Conservation (phyloP, 1,140 invertebrate genomes). For the Drosophila rufa region DNA sequence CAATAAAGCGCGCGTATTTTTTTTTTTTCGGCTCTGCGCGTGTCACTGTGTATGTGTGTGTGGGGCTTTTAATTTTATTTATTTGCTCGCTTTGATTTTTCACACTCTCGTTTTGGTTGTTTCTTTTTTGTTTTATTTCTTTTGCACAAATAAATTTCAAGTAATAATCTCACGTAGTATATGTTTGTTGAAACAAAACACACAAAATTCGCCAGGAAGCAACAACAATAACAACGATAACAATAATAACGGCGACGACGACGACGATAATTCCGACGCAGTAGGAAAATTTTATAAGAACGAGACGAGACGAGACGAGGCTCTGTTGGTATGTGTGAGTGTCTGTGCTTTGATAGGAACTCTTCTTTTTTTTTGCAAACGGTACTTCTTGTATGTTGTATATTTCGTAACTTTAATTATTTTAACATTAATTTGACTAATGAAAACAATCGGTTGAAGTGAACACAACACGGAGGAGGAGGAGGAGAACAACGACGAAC, state of each 20-base stretch:
- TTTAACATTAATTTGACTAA: constrained; percentile 54
- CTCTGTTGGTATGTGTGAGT: constrained; percentile 31
- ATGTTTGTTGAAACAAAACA: constrained; percentile 24
- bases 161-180: constrained; percentile 27
- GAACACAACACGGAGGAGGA: constrained; percentile 53
- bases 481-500: constrained; percentile 17
- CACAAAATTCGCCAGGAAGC: constrained; percentile 12
- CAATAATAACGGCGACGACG: constrained; percentile 9
- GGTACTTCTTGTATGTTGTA: constrained; percentile 1
- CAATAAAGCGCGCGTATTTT: constrained; percentile 72
- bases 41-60: constrained; percentile 19
- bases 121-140: constrained; percentile 6
- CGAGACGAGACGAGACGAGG: constrained; percentile 40
- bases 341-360: constrained; percentile 58
- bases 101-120: constrained; percentile 30
- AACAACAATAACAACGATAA: constrained; percentile 24
- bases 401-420: constrained; percentile 11
- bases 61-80: constrained; percentile 41
- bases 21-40: constrained; percentile 24
- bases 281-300: constrained; percentile 41
- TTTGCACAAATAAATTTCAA: constrained; percentile 42
- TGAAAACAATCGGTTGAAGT: constrained; percentile 58
- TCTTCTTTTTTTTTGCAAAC: constrained; percentile 34
- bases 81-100: constrained; percentile 50
- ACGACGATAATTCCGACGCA: constrained; percentile 57